Conservation (phyloP, 2,888 invertebrate species). For the Drosophila borborema region DNA sequence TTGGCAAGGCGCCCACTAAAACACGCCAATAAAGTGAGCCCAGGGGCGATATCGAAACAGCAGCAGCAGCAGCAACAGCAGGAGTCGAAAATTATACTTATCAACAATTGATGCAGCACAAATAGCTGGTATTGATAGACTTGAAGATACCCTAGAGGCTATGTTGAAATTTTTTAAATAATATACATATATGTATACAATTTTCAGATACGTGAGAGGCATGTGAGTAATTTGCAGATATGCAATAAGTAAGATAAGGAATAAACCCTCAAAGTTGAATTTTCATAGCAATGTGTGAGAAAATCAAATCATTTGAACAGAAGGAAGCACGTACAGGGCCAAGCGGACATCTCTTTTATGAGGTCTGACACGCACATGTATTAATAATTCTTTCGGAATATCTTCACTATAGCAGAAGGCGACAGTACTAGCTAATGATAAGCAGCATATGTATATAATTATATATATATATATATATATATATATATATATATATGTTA, state of each 20-base stretch:
- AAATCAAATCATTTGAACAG: neutral
- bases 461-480: neutral
- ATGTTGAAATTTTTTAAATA: neutral
- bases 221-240: neutral
- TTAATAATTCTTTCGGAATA: neutral
- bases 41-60: slow-evolving; percentile 35
- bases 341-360: neutral
- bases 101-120: slow-evolving; percentile 31
- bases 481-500: too few species aligned
- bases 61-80: slow-evolving; percentile 25
- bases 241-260: too few species aligned
- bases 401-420: neutral
- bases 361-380: neutral
- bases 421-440: slow-evolving; percentile 2
- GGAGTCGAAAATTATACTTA: slow-evolving; percentile 26
- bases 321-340: neutral
- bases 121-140: slow-evolving; percentile 2
- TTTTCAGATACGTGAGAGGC: neutral
- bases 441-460: neutral
- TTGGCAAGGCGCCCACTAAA: slow-evolving; percentile 82
- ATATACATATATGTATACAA: too few species aligned
- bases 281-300: neutral
- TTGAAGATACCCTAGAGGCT: neutral
- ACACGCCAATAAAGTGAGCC: slow-evolving; percentile 68
- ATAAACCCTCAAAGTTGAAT: too few species aligned